Conservation (phyloP, 2,888 invertebrate genomes). For the Cataglyphis albicans region DNA sequence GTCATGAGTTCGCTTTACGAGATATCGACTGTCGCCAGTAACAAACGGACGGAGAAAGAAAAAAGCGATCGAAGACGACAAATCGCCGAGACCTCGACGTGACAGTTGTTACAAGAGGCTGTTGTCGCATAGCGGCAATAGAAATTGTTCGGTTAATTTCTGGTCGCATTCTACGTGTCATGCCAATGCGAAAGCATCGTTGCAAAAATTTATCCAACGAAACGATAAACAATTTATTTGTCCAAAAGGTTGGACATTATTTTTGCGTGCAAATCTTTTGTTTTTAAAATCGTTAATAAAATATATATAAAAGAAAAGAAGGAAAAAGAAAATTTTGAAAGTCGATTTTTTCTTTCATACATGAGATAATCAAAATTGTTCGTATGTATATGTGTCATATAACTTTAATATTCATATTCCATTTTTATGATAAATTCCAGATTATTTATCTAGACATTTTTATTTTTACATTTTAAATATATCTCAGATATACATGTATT, state of each 20-base stretch:
- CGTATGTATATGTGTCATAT: not conserved
- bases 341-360: not conserved
- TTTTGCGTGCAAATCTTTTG: not conserved
- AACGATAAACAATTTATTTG: not conserved
- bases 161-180: slow-evolving; percentile 23
- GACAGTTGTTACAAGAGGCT: slow-evolving; percentile 32
- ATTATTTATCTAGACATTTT: not conserved
- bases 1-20: slow-evolving; percentile 39
- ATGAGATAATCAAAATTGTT: not conserved
- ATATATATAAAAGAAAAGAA: not conserved
- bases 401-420: not conserved
- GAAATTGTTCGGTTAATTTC: slow-evolving; percentile 64
- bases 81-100: slow-evolving; percentile 35
- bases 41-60: slow-evolving; percentile 1
- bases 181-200: slow-evolving; percentile 8
- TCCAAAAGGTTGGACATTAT: not conserved
- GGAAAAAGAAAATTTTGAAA: not conserved
- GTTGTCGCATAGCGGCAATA: slow-evolving; percentile 35
- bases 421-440: not conserved
- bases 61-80: slow-evolving; percentile 22
- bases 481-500: too few species aligned
- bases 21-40: slow-evolving; percentile 55
- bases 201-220: slow-evolving; percentile 8
- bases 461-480: not conserved
- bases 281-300: not conserved